Base-by-base conservation (phyloP, 2,888 invertebrate species). In the Yponomeuta cagnagella region DNA sequence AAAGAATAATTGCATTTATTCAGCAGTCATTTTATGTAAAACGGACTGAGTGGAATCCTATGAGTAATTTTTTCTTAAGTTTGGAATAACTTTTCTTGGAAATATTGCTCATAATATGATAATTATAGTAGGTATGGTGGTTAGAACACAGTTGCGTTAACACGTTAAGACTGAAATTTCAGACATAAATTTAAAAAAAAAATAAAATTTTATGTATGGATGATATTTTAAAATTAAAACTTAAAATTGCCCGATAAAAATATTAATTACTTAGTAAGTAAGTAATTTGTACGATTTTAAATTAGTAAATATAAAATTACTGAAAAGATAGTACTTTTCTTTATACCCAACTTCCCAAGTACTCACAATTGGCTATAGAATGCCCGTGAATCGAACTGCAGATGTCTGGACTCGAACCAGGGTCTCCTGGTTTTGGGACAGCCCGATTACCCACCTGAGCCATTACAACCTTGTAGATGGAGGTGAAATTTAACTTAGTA, bases 151-250 rank as follows among this genome's bases (percentile, higher is more conserved):
- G 65, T 65, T 5, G 33, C 65, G 12, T 33, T 23, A 33, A 65
- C 3, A 65, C 65, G 12, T 33, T 23, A 65, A 65, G 65, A 65
- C 65, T 65, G 65, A 65, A 31, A 65, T 65, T 65, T 30, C 9
- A 0, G 33, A 33, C 5, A 33, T 30, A 30, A 65, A 31, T 23
- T 23, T 65, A 1, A 5, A 33, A 12, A 65, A 23, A 23, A 31
- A 12, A 9, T 33, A 5, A 65, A 9, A 4, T 65, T 65, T 65
- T 65, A 65, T 65, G 0, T 30, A 64, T 30, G 64, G n/a, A 63
- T 23, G 23, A 6, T 30, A 65, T 31, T 33, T 31, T 58, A 12
- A 58, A 15, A 58, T 58, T 15, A 15, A 2, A 52, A 10, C 2
- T 52, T 52, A 52, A 58, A 15, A 58, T 58, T 58, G 52, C 52